Base-by-base conservation (phyloP, 2,113 vertebrate species). In the Ranitomeya variabilis region DNA sequence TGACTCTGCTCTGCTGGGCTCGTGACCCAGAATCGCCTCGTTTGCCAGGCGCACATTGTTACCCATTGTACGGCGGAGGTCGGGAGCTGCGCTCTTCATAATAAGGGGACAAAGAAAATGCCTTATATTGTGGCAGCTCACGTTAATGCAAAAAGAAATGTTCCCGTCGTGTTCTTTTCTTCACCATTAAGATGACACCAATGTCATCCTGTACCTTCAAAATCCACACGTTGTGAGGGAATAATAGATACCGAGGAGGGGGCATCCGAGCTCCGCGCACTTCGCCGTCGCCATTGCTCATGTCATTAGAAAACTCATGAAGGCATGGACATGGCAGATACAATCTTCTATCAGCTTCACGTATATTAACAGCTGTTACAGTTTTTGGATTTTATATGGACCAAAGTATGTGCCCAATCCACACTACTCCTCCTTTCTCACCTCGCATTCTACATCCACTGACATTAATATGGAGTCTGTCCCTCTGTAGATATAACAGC, bases 21-120 rank as follows among this genome's bases (percentile, higher is more conserved):
- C 37, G 6, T 83, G 80, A 83, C 37, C 80, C 80, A 66, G 19
- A 37, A 83, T 51, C 19, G 14, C 80, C 80, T 83, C n/a, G 59
- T 10, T 51, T 83, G 60, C 31, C 60, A 83, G 80, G 18, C 80
- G 11, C 59, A 51, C 59, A 4, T 64, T 83, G 60, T 66, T n/a
- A 52, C 31, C 37, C 7, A 51, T 52, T 51, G 60, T 81, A 18
- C 80, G 4, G 59, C 80, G 5, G 8, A 62, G 8, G 80, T 62
- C 80, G 59, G 64, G 79, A 81, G 60, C 60, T 2, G 59, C 31
- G 4, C 57, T 1, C 45, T n/a, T 14, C 51, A 76, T 15, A 21
- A 26, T 23, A 26, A 69, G 23, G 37, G n/a, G 8, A 69, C n/a
- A 11, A n/a, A 55, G 12, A 79, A 15, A 55, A 55, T 6, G 0